Base-by-base conservation (phyloP, 2,113 vertebrate genomes). In the Malurus alboscapulatus region DNA sequence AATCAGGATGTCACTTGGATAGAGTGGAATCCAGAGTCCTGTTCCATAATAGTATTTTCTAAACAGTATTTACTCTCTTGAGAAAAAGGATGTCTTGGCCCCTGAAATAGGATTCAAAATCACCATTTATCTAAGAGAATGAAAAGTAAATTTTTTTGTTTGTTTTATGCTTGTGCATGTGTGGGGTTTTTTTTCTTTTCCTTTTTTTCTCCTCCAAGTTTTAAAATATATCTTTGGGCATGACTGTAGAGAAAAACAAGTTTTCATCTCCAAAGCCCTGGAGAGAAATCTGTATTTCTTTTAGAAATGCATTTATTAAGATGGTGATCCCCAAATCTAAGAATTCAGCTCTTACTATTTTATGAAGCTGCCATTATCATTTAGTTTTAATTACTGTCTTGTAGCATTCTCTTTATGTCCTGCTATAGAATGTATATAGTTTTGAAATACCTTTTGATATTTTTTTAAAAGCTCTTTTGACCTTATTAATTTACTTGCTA, bases 151-250 rank as follows among this genome's bases (percentile, higher is more conserved):
- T 13, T 17, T 38, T 13, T 40, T 45, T 1, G 5, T 40, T 32
- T 10, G 12, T 10, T 45, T 68, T 47, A 8, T 21, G 24, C 40
- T 20, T 47, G 18, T 42, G 44, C 14, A 58, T 25, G 7, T 45
- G 12, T 27, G 12, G 7, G 12, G 0, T 4, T 51, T 51, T 51
- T 36, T 51, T 36, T 5, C 0, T 59, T 26, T 21, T 21, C 0
- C 26, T 40, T 8, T 26, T 13, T 19, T 42, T 34, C 38, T 12
- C 3, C 12, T 51, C 15, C 22, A 45, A 53, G 7, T 48, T 57
- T 77, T 74, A 20, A 29, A 48, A 25, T 20, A 4, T 40, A 42
- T 26, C 15, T 84, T 4, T 47, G 6, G 21, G 4, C 6, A 69
- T 47, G 11, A 30, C 10, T 65, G 7, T 51, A 29, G 8, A 63